Percentiles rank a stretch among this genome's conserved stretches.
Evolutionary conservation across 2,113 vertebrate species (phyloP).

Genomic region (Delphinapterus leucas): DNA sequence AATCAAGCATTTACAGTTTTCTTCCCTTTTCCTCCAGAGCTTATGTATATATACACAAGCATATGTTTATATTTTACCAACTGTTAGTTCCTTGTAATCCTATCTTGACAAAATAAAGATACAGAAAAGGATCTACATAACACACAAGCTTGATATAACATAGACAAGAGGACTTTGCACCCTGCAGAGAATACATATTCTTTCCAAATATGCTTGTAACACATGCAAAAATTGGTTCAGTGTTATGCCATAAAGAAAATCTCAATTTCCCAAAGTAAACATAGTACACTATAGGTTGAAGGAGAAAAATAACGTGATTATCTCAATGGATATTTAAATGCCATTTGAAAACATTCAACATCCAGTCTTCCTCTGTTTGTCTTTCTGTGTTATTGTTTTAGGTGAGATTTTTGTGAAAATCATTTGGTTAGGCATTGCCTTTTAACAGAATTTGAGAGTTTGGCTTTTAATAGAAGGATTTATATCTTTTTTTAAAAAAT

Average conservation of each 20-base stretch:
- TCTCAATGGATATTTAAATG: background rate
- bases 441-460: conserved; percentile 8
- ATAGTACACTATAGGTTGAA: background rate
- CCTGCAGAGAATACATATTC: background rate
- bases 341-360: background rate
- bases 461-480: background rate
- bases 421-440: background rate
- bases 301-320: background rate
- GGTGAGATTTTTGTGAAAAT: background rate
- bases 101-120: conserved; percentile 26
- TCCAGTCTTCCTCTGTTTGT: background rate
- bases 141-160: background rate
- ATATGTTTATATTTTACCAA: background rate
- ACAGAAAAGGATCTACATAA: background rate
- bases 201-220: background rate
- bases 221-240: background rate
- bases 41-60: background rate
- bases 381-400: background rate
- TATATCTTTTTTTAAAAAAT: background rate
- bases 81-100: conserved; percentile 5
- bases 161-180: background rate
- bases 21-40: background rate
- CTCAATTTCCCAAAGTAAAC: background rate
- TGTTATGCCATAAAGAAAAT: background rate
- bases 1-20: conserved; percentile 4